Conservation (phyloP, 2,888 invertebrate species). For the Gryllus longicercus region DNA sequence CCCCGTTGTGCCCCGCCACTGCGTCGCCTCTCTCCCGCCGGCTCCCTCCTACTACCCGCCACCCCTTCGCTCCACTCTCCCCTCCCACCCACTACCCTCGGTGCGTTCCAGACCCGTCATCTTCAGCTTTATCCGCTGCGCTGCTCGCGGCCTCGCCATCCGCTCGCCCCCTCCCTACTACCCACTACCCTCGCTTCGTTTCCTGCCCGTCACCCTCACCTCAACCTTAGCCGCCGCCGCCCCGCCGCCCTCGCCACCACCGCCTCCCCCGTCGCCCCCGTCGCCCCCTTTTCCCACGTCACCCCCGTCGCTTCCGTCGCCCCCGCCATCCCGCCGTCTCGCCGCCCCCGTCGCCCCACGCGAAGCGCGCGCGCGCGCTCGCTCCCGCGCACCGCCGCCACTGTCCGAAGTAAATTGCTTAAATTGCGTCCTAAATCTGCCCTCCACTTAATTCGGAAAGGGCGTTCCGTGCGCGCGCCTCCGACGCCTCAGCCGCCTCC, state of each 20-base stretch:
- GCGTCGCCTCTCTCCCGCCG: too few species aligned
- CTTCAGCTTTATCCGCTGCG: too few species aligned
- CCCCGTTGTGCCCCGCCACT: too few species aligned
- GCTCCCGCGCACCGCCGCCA: neutral
- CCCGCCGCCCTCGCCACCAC: neutral
- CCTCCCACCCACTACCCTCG: too few species aligned
- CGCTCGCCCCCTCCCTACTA: too few species aligned
- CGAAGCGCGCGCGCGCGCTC: neutral
- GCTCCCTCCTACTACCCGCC: too few species aligned
- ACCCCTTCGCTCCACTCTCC: too few species aligned
- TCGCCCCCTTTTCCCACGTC: neutral
- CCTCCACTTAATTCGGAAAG: conserved; percentile 5
- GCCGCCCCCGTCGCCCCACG: neutral
- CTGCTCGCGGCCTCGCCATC: too few species aligned
- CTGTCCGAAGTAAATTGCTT: conserved; percentile 17
- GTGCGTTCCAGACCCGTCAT: too few species aligned
- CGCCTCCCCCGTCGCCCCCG: neutral
- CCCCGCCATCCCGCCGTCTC: neutral
- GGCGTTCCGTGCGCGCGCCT: neutral
- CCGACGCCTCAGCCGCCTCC: neutral
- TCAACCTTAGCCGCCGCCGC: neutral
- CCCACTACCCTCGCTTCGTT: too few species aligned
- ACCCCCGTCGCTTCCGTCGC: neutral
- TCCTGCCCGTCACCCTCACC: too few species aligned
- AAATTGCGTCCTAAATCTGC: neutral